These are phyloP conservation scores for Morone saxatilis DNA, from an alignment of 2,113 vertebrate genomes.

Conservation along the genomic window DNA sequence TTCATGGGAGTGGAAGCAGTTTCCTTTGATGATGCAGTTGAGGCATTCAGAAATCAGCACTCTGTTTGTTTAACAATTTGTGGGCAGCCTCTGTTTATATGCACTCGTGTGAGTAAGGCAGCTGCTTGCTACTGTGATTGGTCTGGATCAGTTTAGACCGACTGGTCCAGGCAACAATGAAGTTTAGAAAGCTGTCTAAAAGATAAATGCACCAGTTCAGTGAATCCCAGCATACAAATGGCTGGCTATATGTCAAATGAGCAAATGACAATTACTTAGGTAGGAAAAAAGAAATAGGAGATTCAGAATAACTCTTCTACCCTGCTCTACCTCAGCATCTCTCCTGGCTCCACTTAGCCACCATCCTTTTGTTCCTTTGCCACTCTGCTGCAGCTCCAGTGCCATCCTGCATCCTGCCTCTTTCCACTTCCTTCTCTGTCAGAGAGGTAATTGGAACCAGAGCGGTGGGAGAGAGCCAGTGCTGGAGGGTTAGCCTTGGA, in stretches of 20 bases:
- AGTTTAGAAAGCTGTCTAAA: conserved; percentile 54
- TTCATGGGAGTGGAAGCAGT: conserved; percentile 48
- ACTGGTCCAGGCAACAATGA: conserved; percentile 30
- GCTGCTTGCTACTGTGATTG: conserved; percentile 55
- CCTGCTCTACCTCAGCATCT: conserved; percentile 25
- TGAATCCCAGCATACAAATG: conserved; percentile 37
- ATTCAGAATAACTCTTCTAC: conserved; percentile 13
- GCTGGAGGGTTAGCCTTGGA: conserved; percentile 39
- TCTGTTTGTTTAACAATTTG: conserved; percentile 66
- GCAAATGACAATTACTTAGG: conserved; percentile 16
- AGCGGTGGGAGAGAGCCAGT: conserved; percentile 50
- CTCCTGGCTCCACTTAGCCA: conserved; percentile 41
- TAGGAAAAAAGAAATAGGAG: conserved; percentile 19
- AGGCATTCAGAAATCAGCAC: conserved; percentile 47
- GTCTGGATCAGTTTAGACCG: conserved; percentile 53
- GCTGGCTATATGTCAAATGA: conserved; percentile 16
- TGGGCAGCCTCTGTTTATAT: conserved; percentile 61
- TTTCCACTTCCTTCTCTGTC: conserved; percentile 49
- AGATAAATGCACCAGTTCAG: conserved; percentile 41
- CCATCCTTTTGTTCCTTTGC: conserved; percentile 36
- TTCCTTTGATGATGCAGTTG: conserved; percentile 52
- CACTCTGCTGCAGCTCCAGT: conserved; percentile 40
- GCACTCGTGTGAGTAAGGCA: conserved; percentile 47
- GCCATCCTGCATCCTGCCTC: conserved; percentile 41
- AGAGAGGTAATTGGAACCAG: conserved; percentile 54